Base-by-base conservation (phyloP, 2,113 vertebrate genomes). In the Notarius lentiginosus region DNA sequence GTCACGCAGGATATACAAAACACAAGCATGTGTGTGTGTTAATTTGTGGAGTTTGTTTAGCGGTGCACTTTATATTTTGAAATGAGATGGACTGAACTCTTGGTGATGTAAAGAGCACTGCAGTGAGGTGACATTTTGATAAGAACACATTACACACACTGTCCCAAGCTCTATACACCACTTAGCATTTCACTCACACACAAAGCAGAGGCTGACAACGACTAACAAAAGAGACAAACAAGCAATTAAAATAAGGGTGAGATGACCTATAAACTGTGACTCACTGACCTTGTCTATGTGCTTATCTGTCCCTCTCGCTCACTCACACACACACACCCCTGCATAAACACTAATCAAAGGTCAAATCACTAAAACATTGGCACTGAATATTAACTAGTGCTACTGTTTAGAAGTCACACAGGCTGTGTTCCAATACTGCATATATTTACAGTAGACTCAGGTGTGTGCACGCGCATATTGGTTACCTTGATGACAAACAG, bases 401-500 rank as follows among this genome's bases (percentile, higher is more conserved):
- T 17, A 15, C 2, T n/a, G 75, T 27, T 24, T 77, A 77, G 27
- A 77, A n/a, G 24, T 53, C 11, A 49, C 11, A 18, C 24, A 55
- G 1, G 24, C 18, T 75, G 30, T 34, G 7, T 34, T 17, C 14
- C 20, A 41, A 41, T 41, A 17, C 68, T 75, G 68, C 34, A 75
- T 73, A n/a, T 27, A 12, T 66, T 66, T 66, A 27, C 4, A 12
- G n/a, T 66, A 66, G 20, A 61, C 7, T 58, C 56, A 58, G 8
- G 22, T 63, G 61, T 24, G 61, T 24, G 61, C 7, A 1, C 24
- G 12, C 41, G 41, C 41, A 41, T 41, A 41, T 4, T 41, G 4
- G 41, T 56, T 56, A 99, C 98, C 98, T 97, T 96, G 97, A 91
- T 99, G 98, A 91, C 98, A 99, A 84, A 96, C 94, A 0, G 98